Evolutionary conservation across 2,113 vertebrate species (phyloP).

Genomic region (Nansenia antarctica): DNA sequence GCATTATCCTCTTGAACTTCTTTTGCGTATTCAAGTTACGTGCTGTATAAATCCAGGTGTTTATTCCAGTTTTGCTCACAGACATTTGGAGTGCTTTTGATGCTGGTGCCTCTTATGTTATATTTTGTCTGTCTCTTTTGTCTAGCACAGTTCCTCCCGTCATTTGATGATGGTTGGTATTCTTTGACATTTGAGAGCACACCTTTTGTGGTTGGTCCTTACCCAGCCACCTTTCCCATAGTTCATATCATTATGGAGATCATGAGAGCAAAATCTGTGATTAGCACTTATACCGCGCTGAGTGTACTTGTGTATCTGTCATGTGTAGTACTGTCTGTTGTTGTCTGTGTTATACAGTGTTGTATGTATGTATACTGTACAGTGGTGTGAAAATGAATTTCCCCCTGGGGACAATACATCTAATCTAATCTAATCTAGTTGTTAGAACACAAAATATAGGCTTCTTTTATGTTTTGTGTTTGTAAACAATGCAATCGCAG

Average conservation of each 20-base stretch:
- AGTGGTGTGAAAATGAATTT: too few relatives aligned
- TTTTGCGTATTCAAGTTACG: constrained; percentile 6
- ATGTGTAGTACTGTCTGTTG: too few relatives aligned
- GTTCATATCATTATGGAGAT: background rate
- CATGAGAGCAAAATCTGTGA: too few relatives aligned
- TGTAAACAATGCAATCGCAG: too few relatives aligned
- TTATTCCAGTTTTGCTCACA: background rate
- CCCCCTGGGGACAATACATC: too few relatives aligned
- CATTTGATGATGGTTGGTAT: background rate
- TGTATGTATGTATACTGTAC: too few relatives aligned
- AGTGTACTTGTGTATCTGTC: too few relatives aligned
- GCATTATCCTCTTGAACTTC: background rate
- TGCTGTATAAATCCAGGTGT: background rate
- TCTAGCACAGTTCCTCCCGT: background rate
- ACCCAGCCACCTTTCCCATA: background rate
- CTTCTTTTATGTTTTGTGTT: too few relatives aligned
- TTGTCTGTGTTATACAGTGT: too few relatives aligned
- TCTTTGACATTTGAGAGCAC: background rate
- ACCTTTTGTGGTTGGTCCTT: background rate
- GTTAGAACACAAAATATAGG: too few relatives aligned
- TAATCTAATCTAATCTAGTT: too few relatives aligned
- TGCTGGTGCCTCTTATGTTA: background rate
- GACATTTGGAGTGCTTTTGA: background rate
- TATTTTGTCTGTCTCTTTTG: background rate
- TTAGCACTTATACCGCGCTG: too few relatives aligned